Evolutionary conservation across 1,140 invertebrate genomes (phyloP), one percentile per base, ranked within the genome.

Genomic region (Drosophila arizonae): DNA sequence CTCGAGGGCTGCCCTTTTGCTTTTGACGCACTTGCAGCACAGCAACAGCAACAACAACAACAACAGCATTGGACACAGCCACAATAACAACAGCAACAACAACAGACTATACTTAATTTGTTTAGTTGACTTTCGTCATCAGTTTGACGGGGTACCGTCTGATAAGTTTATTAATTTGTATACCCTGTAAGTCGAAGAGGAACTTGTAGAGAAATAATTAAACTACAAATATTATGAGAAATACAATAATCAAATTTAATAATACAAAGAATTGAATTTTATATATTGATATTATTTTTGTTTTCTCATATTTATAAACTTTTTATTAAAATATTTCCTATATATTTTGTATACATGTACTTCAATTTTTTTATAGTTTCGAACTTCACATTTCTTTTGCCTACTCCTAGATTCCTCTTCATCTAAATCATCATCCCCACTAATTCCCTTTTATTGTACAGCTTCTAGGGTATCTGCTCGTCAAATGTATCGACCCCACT

Each of bases 1-100:
- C 52, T 41, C 13, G 60, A 17, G 61, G 52, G 24, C 54, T 61
- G 45, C 46, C 51, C 41, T 28, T 50, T 17, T 13, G 46, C 61
- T 65, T 75, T 67, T 71, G 66, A 77, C 60, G 66, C 74, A 72
- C 63, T 79, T 79, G 76, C 79, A 72, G 21, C 66, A 52, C 28
- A 54, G 13, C 56, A 60, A 36, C 70, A 58, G 13, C 62, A 52
- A 60, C 55, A 52, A 13, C 56, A 60, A 43, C 70, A 58, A 15
- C 62, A 52, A 66, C 55, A 52, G 52, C 36, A 48, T 41, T 11
- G 56, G 21, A 3, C 24, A 45, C 26, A 28, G 24, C 3, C 30
- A 57, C 15, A 51, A 21, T 4, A 52, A 61, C 13, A 52, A 43
- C 50, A 54, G 46, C 51, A 62, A 39, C 43, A 39, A 55, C 33